Base-by-base conservation (phyloP, 2,888 invertebrate species). In the Andrena chrysosceles region DNA sequence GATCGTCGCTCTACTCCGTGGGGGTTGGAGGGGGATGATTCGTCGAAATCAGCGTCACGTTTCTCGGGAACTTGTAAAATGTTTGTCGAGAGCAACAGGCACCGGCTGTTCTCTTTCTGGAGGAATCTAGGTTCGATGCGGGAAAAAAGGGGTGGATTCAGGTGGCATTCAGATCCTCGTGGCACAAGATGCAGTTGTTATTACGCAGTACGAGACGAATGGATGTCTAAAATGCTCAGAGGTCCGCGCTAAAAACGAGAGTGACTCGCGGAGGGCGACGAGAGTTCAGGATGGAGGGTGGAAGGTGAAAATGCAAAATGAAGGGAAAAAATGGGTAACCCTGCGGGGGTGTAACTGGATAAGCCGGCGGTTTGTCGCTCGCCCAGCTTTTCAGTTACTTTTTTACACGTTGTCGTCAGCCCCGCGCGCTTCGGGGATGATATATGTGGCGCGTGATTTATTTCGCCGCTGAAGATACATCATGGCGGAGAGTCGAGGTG, bases 341-440 rank as follows among this genome's bases (percentile, higher is more conserved):
- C 79, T 84, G 73, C 87, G 68, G 74, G 81, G 81, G 84, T 85
- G 83, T 89, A 91, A 91, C 88, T 87, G 90, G 89, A 90, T 91
- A 91, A 91, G 90, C 89, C 87, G 84, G 84, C 87, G 89, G 89
- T 91, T 91, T 90, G 91, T 91, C 89, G 89, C 87, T 89, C 85
- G 83, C 77, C 75, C 88, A 83, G 87, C 84, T 91, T 89, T 90
- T 87, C 88, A 87, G 85, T 87, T 87, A 89, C 90, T 90, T 91
- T 90, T 91, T 90, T 87, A 87, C 85, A 85, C 83, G 79, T 56
- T 77, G 84, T 81, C 78, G 85, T 84, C 83, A 75, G 81, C 86
- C 79, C 64, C 83, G 62, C 82, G 42, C 60, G 56, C 56, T 69
- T 33, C 74, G 70, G 74, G 85, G 86, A 89, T 91, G 89, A 91